Evolutionary conservation across 2,888 invertebrate species (phyloP), one percentile per base, ranked within the genome.

Genomic region (Hylaea fasciaria): DNA sequence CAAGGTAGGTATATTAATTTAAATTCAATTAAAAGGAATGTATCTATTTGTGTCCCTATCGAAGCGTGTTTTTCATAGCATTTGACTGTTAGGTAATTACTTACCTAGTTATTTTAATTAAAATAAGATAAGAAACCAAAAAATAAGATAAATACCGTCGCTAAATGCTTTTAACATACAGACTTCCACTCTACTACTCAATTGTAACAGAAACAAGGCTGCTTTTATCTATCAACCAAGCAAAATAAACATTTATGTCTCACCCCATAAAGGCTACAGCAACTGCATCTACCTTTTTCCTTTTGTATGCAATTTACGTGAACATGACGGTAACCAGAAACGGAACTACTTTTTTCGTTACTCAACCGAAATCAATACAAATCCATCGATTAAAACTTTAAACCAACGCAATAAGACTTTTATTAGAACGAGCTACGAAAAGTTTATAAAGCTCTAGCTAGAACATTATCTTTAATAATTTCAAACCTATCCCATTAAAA

Each of bases 311-410:
- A 55, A 61, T 48, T 55, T 60, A 62, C 62, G 39, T 41, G 45
- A 63, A 46, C 68, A 54, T 55, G 72, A 72, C 55, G 64, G 74
- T 73, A 72, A 76, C 75, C 73, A 77, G 80, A 76, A 73, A 71
- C 74, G 65, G 59, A 70, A 57, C 58, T 53, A 62, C 64, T 72
- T 73, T 72, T 65, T 70, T 63, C 68, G 22, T 43, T 76, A 73
- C 44, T 22, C 39, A n/a, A 22, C 22, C 16, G 13, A 13, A 44
- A 22, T 2, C 8, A n/a, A 8, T 28, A 29, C 45, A 10, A 10
- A n/a, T n/a, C 28, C 4, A 14, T 14, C 5, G 2, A 49, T 32
- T n/a, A 10, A n/a, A 44, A 52, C 52, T 44, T 41, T 52, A 52
- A 22, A 10, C 1, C 35, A 17, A 32, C 7, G 41, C 16, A 13